Evolutionary conservation across 2,888 invertebrate species (phyloP), one percentile per base, ranked within the genome.

Genomic region (Syrphus vitripennis): DNA sequence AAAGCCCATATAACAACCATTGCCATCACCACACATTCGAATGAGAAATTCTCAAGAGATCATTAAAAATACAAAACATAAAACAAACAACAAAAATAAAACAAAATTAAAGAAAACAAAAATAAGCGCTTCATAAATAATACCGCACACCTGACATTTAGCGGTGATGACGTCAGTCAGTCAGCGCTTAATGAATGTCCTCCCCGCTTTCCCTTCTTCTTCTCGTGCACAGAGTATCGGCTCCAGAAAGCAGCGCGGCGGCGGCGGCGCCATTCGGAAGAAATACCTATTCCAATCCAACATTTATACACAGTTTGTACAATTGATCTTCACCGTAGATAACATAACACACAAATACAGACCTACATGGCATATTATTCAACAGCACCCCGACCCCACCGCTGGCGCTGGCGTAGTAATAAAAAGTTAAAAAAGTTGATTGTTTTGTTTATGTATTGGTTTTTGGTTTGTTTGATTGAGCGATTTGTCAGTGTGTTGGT

Each of bases 111-210:
- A 71, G 21, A 61, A 50, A 53, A 48, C 42, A 48, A 63, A 74
- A 59, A 31, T 48, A 24, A 40, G 74, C 53, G 31, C 59, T 59
- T 45, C 59, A 72, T 74, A 79, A 77, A 86, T 82, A 86, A 86
- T 82, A 82, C 86, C 74, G 82, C 86, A 86, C 86, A 86, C 86
- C 86, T 86, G 86, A 86, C 82, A 86, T 86, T 86, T 86, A 86
- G 67, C 78, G 34, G 74, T 78, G 70, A 74, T 86, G 86, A 86
- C 86, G 86, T 86, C 86, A 86, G 82, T 76, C 57, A 74, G 59
- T 67, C 76, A 72, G 61, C 71, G 45, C 61, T 77, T 81, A 76
- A 84, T 86, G 72, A 77, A 45, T 40, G 53, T 53, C n/a, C 55
- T 42, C 12, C n/a, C n/a, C 14, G 19, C 6, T 19, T 21, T 7